Conservation (phyloP, 2,888 invertebrate species). For the Dynastes tityus region DNA sequence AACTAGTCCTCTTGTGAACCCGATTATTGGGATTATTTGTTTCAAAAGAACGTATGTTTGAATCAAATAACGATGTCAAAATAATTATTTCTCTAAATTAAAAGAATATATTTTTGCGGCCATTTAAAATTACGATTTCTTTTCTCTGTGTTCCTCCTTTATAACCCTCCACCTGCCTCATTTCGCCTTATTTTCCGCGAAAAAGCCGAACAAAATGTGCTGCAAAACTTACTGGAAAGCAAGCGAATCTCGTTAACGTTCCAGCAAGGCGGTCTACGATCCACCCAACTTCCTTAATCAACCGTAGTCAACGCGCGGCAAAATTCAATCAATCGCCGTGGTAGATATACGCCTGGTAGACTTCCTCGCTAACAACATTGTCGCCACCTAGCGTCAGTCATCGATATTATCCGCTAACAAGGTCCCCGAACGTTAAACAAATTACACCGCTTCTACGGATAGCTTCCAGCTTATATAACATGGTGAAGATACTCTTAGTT, state of each 20-base stretch:
- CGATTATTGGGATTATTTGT: no score
- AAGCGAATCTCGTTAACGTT: not conserved
- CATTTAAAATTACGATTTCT: no score
- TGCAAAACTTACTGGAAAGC: not conserved
- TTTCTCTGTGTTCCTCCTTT: no score
- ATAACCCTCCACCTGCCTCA: no score
- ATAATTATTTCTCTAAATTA: no score
- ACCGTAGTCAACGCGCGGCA: not conserved
- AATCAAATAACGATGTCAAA: no score
- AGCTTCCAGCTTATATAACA: not conserved
- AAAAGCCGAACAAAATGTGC: no score
- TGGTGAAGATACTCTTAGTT: not conserved
- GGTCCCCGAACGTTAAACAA: constrained; percentile 36
- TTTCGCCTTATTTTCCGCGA: no score
- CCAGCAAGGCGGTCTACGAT: not conserved
- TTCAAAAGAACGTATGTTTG: no score
- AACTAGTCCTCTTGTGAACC: no score
- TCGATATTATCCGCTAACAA: constrained; percentile 39
- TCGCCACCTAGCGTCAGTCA: constrained; percentile 2
- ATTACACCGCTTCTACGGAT: not conserved
- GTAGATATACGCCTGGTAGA: not conserved
- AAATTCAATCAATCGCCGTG: constrained; percentile 2
- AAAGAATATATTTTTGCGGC: no score
- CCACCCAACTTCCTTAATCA: not conserved
- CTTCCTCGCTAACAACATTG: not conserved